Evolutionary conservation across 2,113 vertebrate genomes (phyloP).

Genomic region (Meleagris gallopavo): DNA sequence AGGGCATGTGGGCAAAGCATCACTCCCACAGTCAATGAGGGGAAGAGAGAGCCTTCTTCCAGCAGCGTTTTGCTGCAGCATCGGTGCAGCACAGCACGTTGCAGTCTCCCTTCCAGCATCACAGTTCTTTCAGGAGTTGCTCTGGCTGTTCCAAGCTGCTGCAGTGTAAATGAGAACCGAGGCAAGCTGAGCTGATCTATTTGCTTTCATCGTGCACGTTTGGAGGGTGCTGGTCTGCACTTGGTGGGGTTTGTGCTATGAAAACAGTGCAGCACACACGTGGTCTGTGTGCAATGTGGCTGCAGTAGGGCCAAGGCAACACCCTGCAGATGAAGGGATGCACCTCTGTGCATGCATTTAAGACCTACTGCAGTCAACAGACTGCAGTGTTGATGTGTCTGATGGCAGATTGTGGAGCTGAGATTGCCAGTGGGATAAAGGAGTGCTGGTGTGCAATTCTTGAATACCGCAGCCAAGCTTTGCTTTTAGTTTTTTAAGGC

Average conservation of each 20-base stretch:
- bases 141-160: background rate
- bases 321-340: accelerated
- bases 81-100: accelerated
- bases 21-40: background rate
- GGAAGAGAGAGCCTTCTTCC: background rate
- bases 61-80: background rate
- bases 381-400: accelerated
- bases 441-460: background rate
- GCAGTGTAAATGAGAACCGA: background rate
- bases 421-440: background rate
- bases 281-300: accelerated
- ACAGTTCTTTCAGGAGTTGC: background rate
- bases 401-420: accelerated
- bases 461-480: background rate
- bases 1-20: background rate
- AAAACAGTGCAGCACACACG: accelerated
- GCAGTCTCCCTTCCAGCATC: background rate
- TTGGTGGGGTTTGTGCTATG: accelerated
- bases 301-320: background rate
- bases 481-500: background rate
- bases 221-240: background rate
- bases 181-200: background rate
- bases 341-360: accelerated
- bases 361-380: background rate
- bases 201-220: accelerated